Base-by-base conservation (phyloP, 37 sponge, comb jelly and placozoan species). In the Cliona cf. orientalis region DNA sequence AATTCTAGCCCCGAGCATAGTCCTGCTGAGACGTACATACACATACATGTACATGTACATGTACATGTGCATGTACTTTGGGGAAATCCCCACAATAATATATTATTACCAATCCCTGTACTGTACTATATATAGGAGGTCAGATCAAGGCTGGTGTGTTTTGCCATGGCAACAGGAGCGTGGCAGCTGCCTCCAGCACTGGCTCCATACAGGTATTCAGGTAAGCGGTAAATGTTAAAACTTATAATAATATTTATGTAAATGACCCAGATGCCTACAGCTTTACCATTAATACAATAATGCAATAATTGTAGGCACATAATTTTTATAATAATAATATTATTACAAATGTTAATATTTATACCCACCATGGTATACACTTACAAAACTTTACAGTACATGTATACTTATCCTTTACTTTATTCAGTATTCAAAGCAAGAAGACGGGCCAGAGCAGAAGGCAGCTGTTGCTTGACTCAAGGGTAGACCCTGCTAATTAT, bases 181-280 rank as follows among this genome's bases (percentile, higher is more conserved):
- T 89, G 19, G 90, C 80, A 6, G 66, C 80, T 58, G 84, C 90
- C 2, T 78, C 90, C 68, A 79, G 55, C 80, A 84, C 84, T 33
- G 90, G 90, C 28, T 46, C 58, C 3, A 39, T 90, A 28, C 72
- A 79, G 28, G 68, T 90, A 7, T 80, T 74, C 62, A 78, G 40
- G 90, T 90, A 43, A 87, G 76, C 22, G n/a, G n/a, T n/a, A n/a
- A 49, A n/a, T n/a, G n/a, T n/a, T n/a, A n/a, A n/a, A n/a, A n/a
- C n/a, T n/a, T n/a, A n/a, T n/a, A n/a, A n/a, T n/a, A n/a, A n/a
- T n/a, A n/a, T n/a, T n/a, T n/a, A n/a, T n/a, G n/a, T n/a, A 49
- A 49, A 19, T 19, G 55, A 49, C 55, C 55, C 55, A 49, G 55
- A 11, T 49, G 17, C 55, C 14, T 19, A 19, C 14, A 17, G 11